phyloP scores from a whole-genome alignment of 2,113 vertebrate genomes.

The Laticauda laticaudata region DNA sequence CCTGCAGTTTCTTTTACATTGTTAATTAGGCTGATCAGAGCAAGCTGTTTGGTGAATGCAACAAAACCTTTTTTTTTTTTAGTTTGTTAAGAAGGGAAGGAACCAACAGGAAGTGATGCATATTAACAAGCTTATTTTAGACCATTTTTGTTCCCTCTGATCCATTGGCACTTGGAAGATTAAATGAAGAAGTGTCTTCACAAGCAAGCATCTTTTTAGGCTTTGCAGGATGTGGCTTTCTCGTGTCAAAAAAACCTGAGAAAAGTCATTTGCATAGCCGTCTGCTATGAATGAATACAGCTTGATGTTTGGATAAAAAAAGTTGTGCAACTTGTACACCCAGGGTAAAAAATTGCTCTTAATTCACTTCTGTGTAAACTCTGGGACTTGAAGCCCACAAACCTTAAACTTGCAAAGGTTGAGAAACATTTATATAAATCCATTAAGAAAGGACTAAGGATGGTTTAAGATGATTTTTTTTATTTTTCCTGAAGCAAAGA shows the following conservation, averaged over 20 bases:
- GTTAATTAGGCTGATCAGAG: constrained; percentile 18
- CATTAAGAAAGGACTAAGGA: neutral
- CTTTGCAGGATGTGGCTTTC: neutral
- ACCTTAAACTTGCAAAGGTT: neutral
- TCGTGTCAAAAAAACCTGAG: neutral
- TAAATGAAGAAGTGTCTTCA: constrained; percentile 6
- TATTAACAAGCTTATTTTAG: neutral
- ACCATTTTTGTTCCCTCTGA: neutral
- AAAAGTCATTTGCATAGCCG: constrained; percentile 15
- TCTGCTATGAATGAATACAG: constrained; percentile 10
- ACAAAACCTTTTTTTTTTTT: neutral
- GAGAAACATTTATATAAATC: neutral
- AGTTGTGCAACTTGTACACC: neutral
- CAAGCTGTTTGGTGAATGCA: neutral
- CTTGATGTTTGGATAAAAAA: neutral
- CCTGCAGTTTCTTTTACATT: constrained; percentile 6
- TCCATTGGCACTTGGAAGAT: neutral
- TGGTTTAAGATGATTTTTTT: neutral
- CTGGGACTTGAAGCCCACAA: neutral
- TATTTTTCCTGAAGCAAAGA: neutral
- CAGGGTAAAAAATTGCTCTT: neutral
- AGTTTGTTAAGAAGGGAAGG: neutral
- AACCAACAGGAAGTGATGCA: neutral
- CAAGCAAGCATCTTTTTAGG: neutral
- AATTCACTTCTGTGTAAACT: constrained; percentile 7